Conservation (phyloP, 2,888 invertebrate genomes). For the Hirtodrosophila histrioides region DNA sequence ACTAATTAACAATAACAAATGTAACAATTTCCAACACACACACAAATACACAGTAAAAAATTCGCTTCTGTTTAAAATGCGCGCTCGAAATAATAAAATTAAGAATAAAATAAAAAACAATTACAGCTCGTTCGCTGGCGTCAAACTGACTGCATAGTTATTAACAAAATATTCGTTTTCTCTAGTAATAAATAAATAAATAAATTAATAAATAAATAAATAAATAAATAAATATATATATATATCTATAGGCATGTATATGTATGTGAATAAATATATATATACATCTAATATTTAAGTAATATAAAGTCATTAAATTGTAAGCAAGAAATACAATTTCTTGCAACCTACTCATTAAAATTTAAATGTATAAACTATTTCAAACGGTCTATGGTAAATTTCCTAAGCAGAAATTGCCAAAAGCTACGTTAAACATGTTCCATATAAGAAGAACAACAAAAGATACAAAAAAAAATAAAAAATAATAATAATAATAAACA, state of each 20-base stretch:
- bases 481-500: constrained; percentile 40
- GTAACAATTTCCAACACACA: constrained; percentile 31
- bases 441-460: constrained; percentile 36
- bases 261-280: constrained; percentile 14
- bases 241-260: no score
- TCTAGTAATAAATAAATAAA: constrained; percentile 18
- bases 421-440: constrained; percentile 39
- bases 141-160: constrained; percentile 55
- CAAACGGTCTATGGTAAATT: constrained; percentile 24
- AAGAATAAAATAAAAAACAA: constrained; percentile 12
- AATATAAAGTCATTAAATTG: constrained; percentile 52
- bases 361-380: constrained; percentile 18
- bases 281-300: constrained; percentile 19
- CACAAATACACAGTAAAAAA: constrained; percentile 6
- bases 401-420: constrained; percentile 11
- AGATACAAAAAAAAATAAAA: not conserved
- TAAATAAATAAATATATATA: no score
- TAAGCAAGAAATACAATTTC: constrained; percentile 71
- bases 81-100: constrained; percentile 18
- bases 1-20: constrained; percentile 29
- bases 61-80: constrained; percentile 33
- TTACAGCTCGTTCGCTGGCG: constrained; percentile 33
- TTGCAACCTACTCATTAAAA: constrained; percentile 59
- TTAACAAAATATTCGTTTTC: constrained; percentile 24
- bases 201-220: no score